phyloP scores from a whole-genome alignment of 2,113 vertebrate genomes.

The Dicerorhinus sumatrensis region DNA sequence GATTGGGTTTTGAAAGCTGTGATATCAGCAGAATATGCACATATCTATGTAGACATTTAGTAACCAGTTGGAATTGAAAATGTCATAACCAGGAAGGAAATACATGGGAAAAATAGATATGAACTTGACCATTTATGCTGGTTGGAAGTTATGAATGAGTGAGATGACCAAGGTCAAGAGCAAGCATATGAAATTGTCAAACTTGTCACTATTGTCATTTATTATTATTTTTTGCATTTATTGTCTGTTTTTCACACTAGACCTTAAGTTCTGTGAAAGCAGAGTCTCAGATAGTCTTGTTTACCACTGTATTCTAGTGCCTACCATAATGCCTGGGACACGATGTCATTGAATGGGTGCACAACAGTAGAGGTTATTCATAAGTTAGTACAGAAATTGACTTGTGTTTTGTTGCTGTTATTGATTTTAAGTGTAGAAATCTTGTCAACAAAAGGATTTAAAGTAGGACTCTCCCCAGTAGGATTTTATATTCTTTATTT shows the following conservation, averaged over 20 bases:
- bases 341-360: neutral
- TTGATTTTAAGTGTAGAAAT: neutral
- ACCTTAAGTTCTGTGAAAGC: neutral
- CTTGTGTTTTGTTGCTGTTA: neutral
- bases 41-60: neutral
- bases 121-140: neutral
- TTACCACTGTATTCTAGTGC: neutral
- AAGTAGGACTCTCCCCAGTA: neutral
- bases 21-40: neutral
- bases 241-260: neutral
- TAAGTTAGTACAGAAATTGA: neutral
- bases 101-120: neutral
- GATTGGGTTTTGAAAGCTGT: neutral
- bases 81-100: neutral
- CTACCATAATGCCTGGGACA: neutral
- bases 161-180: neutral
- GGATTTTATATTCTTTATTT: neutral
- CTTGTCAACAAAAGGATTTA: neutral
- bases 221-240: neutral
- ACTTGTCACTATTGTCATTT: neutral
- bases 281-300: neutral
- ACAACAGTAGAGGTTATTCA: neutral
- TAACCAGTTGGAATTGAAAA: neutral
- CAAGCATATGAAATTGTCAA: neutral
- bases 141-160: neutral